Evolutionary conservation across 2,888 invertebrate species (phyloP).

Genomic region (Eupithecia inturbata): DNA sequence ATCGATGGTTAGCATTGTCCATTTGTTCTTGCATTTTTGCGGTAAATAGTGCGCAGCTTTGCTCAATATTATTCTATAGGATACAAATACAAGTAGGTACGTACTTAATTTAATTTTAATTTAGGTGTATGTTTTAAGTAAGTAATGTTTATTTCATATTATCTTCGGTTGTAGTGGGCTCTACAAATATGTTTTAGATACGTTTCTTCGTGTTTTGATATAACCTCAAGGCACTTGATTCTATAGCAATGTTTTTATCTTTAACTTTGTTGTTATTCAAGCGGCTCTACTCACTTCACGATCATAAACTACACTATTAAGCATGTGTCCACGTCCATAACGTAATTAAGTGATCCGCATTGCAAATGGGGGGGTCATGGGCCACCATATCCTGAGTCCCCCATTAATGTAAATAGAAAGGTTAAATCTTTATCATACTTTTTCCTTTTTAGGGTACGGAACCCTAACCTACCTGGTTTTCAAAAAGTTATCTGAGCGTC

Average conservation of each 20-base stretch:
- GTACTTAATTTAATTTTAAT: no score
- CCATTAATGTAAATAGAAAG: no score
- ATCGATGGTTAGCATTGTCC: no score
- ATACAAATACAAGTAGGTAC: no score
- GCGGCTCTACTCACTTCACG: neutral
- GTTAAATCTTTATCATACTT: no score
- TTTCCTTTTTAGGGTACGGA: no score
- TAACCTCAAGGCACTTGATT: neutral
- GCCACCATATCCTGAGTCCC: conserved; percentile 53
- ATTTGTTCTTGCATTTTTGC: no score
- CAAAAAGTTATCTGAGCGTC: no score
- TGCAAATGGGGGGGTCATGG: conserved; percentile 55
- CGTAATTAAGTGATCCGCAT: conserved; percentile 54
- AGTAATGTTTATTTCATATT: conserved; percentile 31
- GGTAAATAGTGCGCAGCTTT: no score
- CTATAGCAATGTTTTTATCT: neutral
- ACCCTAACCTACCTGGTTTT: no score
- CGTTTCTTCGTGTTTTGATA: neutral
- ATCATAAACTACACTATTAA: neutral
- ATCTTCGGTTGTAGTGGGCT: conserved; percentile 19
- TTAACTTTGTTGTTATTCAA: neutral
- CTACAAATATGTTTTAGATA: conserved; percentile 23
- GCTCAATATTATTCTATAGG: no score
- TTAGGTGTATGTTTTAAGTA: no score
- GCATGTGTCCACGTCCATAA: conserved; percentile 10